A percentile compares a stretch with the other conserved stretches of the same genome.
Evolutionary conservation across 2,113 vertebrate genomes (phyloP).

Genomic region (Gymnocephalus cernua): DNA sequence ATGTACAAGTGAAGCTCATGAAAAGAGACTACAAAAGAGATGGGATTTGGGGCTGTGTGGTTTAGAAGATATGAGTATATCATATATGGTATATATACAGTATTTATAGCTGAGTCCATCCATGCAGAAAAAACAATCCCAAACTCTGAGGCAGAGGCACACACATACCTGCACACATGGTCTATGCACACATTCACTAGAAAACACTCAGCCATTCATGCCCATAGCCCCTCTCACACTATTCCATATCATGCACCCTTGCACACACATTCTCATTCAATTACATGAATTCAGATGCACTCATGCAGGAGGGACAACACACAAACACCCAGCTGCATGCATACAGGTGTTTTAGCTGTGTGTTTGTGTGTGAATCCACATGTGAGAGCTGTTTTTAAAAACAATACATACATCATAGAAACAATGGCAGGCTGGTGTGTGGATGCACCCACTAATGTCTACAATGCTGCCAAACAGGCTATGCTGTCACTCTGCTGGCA

Average conservation of each 20-base stretch:
- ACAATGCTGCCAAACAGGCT: not conserved
- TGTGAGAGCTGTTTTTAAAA: conserved; percentile 37
- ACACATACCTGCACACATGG: conserved; percentile 53
- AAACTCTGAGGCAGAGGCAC: conserved; percentile 48
- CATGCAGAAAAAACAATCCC: conserved; percentile 65
- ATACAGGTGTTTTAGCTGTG: conserved; percentile 37
- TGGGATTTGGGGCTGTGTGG: conserved; percentile 29
- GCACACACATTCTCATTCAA: conserved; percentile 64
- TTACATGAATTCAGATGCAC: conserved; percentile 53
- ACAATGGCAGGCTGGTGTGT: conserved; percentile 24
- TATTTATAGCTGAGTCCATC: conserved; percentile 50
- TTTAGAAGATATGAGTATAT: conserved; percentile 49
- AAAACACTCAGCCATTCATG: conserved; percentile 51
- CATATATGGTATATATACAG: conserved; percentile 6
- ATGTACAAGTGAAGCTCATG: conserved; percentile 17
- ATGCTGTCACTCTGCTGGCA: conserved; percentile 55
- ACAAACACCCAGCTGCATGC: conserved; percentile 53
- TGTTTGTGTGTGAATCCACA: conserved; percentile 30
- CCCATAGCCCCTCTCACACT: conserved; percentile 38
- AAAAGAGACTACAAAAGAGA: conserved; percentile 30
- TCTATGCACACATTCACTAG: conserved; percentile 50
- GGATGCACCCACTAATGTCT: not conserved
- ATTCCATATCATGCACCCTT: conserved; percentile 63
- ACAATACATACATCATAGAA: conserved; percentile 52
- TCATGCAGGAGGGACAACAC: conserved; percentile 42